Evolutionary conservation across 2,797 vertebrate species (phyloP).

Genomic region (Rhynchotus rufescens): DNA sequence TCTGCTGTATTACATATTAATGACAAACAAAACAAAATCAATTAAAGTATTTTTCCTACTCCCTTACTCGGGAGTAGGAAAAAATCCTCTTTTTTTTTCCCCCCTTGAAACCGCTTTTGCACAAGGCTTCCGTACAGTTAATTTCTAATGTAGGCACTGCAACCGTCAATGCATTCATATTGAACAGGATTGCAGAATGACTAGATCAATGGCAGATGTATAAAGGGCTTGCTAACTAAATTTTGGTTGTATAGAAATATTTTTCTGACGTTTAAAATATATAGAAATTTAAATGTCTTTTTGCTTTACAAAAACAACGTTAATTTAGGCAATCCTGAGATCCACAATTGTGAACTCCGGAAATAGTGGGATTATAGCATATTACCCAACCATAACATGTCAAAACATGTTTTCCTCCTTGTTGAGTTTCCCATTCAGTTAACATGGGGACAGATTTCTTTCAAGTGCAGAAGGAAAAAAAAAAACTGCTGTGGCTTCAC

Average conservation of each 20-base stretch:
- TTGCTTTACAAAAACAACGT: background rate
- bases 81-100: background rate
- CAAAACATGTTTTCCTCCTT: background rate
- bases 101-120: background rate
- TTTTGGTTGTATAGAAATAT: background rate
- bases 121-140: background rate
- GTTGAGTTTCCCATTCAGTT: conserved; percentile 7
- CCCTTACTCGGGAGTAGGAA: background rate
- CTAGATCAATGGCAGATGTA: background rate
- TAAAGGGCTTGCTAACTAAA: background rate
- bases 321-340: background rate
- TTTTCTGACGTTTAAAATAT: background rate
- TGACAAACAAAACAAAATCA: no score
- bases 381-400: background rate
- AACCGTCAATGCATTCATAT: background rate
- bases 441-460: background rate
- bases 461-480: background rate
- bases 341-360: background rate
- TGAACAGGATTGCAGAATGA: background rate
- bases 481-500: background rate
- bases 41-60: no score
- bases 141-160: background rate
- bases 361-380: background rate
- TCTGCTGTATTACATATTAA: background rate
- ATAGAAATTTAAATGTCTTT: background rate